Evolutionary conservation across 2,797 vertebrate species (phyloP).

Genomic region (Telmatherina bonti): DNA sequence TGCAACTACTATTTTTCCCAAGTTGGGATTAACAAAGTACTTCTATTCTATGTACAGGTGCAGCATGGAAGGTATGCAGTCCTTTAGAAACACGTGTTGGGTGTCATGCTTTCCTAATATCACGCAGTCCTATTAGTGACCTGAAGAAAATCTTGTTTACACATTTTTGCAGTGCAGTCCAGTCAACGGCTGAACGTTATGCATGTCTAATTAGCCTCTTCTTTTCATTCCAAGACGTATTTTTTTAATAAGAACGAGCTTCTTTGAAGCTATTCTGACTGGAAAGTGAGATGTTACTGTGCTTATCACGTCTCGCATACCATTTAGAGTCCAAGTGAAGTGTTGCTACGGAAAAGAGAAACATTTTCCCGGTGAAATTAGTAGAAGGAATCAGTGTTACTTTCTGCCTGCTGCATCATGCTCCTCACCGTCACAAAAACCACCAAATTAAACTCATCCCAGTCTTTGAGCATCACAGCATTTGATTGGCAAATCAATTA

Average conservation of each 20-base stretch:
- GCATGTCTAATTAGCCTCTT: neutral
- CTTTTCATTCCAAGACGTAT: neutral
- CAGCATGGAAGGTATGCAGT: too few relatives aligned
- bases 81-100: too few relatives aligned
- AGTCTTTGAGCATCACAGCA: neutral
- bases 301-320: constrained; percentile 48
- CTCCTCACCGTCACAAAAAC: constrained; percentile 36
- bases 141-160: too few relatives aligned
- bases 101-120: too few relatives aligned
- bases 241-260: too few relatives aligned
- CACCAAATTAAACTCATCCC: constrained; percentile 6
- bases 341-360: constrained; percentile 18
- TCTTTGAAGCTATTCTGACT: neutral
- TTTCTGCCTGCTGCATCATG: constrained; percentile 35
- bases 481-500: constrained; percentile 60
- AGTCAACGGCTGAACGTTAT: neutral
- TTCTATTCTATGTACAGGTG: too few relatives aligned
- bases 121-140: too few relatives aligned
- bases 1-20: too few relatives aligned
- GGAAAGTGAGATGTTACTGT: constrained; percentile 2
- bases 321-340: constrained; percentile 36
- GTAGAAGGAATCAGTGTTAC: constrained; percentile 15
- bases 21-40: too few relatives aligned
- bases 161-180: too few relatives aligned
- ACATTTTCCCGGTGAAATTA: constrained; percentile 9